A percentile compares a stretch with the other conserved stretches of the same genome.
phyloP scores from a whole-genome alignment of 2,113 vertebrate genomes.

The Theristicus caerulescens region DNA sequence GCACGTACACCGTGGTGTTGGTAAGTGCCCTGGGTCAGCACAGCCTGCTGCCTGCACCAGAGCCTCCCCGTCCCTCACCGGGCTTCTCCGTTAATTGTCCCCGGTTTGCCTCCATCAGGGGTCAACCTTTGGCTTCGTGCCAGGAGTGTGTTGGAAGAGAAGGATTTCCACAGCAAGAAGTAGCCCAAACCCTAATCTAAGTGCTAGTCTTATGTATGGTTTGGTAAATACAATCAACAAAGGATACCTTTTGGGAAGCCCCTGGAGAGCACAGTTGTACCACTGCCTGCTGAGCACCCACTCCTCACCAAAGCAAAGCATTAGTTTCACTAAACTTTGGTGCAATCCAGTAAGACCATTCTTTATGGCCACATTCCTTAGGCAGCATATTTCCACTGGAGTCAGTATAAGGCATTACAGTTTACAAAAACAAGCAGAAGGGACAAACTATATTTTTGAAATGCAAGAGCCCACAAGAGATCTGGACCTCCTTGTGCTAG shows the following conservation, averaged over 20 bases:
- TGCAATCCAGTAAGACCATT: neutral
- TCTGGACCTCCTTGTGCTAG: neutral
- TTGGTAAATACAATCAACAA: neutral
- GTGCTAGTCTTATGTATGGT: neutral
- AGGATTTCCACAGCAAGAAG: neutral
- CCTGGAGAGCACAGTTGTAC: neutral
- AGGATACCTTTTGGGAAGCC: neutral
- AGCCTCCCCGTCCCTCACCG: neutral
- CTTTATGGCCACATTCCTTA: neutral
- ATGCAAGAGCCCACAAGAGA: neutral
- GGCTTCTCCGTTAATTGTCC: neutral
- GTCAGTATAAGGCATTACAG: neutral
- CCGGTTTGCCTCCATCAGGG: neutral
- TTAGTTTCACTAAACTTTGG: neutral
- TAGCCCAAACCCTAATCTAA: neutral
- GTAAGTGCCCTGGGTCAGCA: neutral
- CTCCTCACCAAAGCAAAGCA: neutral
- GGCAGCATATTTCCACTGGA: neutral
- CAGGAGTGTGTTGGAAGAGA: neutral
- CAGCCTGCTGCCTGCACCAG: neutral
- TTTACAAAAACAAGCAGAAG: neutral
- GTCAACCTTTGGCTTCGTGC: neutral
- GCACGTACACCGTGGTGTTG: accelerated
- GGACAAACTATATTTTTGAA: neutral
- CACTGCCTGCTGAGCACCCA: neutral